phyloP scores from a whole-genome alignment of 2,113 vertebrate species.

The Dasyornis broadbenti region DNA sequence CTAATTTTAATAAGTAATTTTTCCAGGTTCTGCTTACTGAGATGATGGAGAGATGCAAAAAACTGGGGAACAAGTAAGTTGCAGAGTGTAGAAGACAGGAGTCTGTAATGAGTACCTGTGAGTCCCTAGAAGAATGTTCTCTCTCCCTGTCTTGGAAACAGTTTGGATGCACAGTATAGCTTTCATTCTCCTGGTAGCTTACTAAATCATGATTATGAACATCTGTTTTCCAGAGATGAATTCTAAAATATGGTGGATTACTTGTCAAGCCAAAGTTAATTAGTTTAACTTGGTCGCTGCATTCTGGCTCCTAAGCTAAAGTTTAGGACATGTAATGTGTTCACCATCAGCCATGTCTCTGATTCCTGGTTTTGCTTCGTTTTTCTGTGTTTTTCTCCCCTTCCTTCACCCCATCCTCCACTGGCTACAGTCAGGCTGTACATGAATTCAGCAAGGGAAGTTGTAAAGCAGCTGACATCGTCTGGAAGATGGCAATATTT shows the following conservation, averaged over 20 bases:
- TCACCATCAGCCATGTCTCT: background rate
- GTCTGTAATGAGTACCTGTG: background rate
- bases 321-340: background rate
- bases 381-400: background rate
- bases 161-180: background rate
- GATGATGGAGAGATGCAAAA: slow-evolving; percentile 98
- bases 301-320: background rate
- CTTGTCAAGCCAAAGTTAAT: background rate
- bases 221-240: background rate
- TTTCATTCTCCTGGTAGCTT: background rate
- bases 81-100: background rate
- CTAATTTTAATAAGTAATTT: slow-evolving; percentile 1
- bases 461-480: background rate
- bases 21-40: slow-evolving; percentile 86
- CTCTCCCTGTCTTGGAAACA: background rate
- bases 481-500: background rate
- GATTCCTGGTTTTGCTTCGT: background rate
- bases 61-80: slow-evolving; percentile 93
- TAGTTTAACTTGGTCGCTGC: background rate
- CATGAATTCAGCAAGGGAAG: background rate
- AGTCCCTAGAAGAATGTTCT: background rate
- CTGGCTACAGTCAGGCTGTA: background rate
- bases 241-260: background rate
- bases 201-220: background rate
- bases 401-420: background rate